phyloP scores from a whole-genome alignment of 2,113 vertebrate genomes.

The Cariama cristata region DNA sequence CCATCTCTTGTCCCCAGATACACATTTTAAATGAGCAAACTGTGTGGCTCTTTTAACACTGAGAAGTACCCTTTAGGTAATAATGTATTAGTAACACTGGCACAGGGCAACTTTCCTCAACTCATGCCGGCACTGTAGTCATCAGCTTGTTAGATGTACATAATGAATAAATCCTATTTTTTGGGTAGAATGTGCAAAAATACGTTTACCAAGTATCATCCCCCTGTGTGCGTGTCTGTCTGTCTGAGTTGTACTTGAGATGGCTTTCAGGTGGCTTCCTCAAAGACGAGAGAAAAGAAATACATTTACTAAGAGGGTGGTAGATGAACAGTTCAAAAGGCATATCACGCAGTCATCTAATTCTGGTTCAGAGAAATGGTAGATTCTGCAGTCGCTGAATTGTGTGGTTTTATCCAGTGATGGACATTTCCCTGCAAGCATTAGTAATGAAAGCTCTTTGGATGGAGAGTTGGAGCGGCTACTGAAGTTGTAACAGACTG shows the following conservation, averaged over 20 bases:
- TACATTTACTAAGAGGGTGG: neutral
- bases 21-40: neutral
- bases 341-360: accelerated
- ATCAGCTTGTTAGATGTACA: neutral
- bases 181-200: neutral
- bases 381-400: neutral
- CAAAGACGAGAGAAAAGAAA: neutral
- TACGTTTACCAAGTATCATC: neutral
- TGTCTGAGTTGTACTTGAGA: neutral
- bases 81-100: neutral
- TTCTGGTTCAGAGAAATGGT: neutral
- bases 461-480: neutral
- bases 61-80: neutral
- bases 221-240: neutral
- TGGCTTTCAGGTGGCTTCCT: neutral
- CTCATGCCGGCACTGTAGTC: neutral
- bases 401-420: neutral
- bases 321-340: neutral
- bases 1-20: neutral
- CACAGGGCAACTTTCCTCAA: neutral
- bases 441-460: neutral
- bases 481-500: neutral
- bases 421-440: neutral
- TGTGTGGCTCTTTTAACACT: neutral
- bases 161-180: neutral